These are phyloP conservation scores for Ennomos fuscantarius DNA, from an alignment of 2,888 invertebrate genomes.

Conservation along the genomic window DNA sequence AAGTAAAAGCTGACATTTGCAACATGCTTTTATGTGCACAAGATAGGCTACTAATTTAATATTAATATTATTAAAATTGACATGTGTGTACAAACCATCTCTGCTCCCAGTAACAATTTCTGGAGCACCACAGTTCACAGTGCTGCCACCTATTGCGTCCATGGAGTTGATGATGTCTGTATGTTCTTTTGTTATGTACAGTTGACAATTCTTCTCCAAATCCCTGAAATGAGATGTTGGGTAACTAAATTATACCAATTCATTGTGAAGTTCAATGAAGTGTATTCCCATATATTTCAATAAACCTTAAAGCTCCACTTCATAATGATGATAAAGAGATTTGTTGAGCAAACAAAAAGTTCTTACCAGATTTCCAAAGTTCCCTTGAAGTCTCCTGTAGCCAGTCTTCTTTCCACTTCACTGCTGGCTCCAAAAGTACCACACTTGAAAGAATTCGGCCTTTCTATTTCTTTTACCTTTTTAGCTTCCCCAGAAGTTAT, in stretches of 20 bases:
- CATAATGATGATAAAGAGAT: too few species aligned
- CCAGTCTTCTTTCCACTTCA: constrained; percentile 91
- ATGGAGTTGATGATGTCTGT: constrained; percentile 95
- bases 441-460: constrained; percentile 95
- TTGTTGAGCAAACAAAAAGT: neutral
- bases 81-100: constrained; percentile 87
- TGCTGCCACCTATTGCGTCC: constrained; percentile 95
- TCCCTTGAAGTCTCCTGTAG: constrained; percentile 96
- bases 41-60: too few species aligned
- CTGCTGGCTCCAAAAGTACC: constrained; percentile 96
- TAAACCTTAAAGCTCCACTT: too few species aligned
- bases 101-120: constrained; percentile 97
- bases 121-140: constrained; percentile 94
- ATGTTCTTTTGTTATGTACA: constrained; percentile 92
- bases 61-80: too few species aligned
- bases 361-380: constrained; percentile 90
- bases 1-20: too few species aligned
- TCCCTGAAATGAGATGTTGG: constrained; percentile 84
- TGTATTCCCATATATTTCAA: too few species aligned
- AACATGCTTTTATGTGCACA: too few species aligned
- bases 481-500: constrained; percentile 89
- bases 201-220: constrained; percentile 89
- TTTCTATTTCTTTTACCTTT: constrained; percentile 90
- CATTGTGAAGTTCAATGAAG: too few species aligned
- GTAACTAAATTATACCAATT: too few species aligned